phyloP scores from a whole-genome alignment of 2,888 invertebrate genomes.

The Chouioia cunea region DNA sequence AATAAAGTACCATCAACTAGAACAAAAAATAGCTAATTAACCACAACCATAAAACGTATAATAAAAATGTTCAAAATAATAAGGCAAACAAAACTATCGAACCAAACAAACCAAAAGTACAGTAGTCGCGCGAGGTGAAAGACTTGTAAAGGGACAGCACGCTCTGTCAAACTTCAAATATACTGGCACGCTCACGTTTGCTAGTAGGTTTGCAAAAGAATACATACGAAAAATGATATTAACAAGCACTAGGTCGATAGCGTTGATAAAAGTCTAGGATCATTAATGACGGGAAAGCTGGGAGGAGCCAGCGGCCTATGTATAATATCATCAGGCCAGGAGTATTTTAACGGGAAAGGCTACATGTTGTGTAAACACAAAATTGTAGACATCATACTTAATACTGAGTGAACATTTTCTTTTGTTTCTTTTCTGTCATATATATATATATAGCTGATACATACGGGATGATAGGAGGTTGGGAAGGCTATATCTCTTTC shows the following conservation, averaged over 20 bases:
- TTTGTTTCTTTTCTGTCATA: background rate
- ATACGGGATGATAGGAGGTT: constrained; percentile 31
- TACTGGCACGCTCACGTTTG: constrained; percentile 34
- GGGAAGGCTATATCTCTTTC: constrained; percentile 33
- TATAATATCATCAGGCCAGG: constrained; percentile 45
- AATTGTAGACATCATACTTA: constrained; percentile 42
- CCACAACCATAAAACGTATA: constrained; percentile 33
- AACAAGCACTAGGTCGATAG: constrained; percentile 48
- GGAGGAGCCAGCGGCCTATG: constrained; percentile 52
- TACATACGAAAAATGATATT: constrained; percentile 19
- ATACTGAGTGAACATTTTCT: constrained; percentile 44
- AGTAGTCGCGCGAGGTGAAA: constrained; percentile 1
- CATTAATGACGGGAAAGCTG: constrained; percentile 52
- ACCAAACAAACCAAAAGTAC: constrained; percentile 10
- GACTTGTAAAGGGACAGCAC: constrained; percentile 4
- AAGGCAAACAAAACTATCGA: constrained; percentile 6
- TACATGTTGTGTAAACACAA: constrained; percentile 45
- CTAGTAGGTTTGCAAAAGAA: constrained; percentile 33
- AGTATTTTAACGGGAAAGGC: constrained; percentile 47
- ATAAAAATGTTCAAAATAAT: constrained; percentile 16
- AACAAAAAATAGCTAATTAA: constrained; percentile 31
- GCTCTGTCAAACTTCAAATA: constrained; percentile 14
- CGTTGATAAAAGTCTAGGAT: constrained; percentile 41
- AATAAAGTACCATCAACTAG: background rate
- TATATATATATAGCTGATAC: constrained; percentile 42